These are phyloP conservation scores for Trogon melanurus DNA, from an alignment of 2,113 vertebrate species.

Conservation along the genomic window DNA sequence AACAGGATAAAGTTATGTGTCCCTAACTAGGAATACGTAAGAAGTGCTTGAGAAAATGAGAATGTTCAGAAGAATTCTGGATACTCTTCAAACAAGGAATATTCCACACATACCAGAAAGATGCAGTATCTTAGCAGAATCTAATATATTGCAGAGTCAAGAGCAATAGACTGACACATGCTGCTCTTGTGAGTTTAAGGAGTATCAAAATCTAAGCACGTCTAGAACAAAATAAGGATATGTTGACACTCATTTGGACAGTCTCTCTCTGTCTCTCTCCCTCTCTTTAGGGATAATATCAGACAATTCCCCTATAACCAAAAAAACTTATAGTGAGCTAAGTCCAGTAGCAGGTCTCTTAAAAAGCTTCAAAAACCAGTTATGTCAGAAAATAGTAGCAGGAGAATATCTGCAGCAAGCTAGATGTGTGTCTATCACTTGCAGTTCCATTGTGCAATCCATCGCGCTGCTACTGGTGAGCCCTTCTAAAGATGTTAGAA, in stretches of 20 bases:
- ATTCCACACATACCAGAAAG: background rate
- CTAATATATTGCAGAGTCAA: background rate
- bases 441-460: background rate
- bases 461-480: background rate
- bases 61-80: background rate
- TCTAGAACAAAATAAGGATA: background rate
- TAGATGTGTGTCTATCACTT: background rate
- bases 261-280: background rate
- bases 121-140: background rate
- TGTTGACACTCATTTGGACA: background rate
- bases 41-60: background rate
- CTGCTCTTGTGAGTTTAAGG: background rate
- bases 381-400: background rate
- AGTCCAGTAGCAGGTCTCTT: background rate
- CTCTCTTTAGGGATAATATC: background rate
- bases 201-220: background rate
- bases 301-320: background rate
- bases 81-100: background rate
- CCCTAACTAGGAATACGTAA: background rate
- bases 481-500: background rate
- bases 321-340: background rate
- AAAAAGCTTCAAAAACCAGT: background rate
- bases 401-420: background rate
- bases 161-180: background rate
- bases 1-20: background rate